Evolutionary conservation across 2,113 vertebrate species (phyloP), one percentile per base, ranked within the genome.

Genomic region (Ophiodon elongatus): DNA sequence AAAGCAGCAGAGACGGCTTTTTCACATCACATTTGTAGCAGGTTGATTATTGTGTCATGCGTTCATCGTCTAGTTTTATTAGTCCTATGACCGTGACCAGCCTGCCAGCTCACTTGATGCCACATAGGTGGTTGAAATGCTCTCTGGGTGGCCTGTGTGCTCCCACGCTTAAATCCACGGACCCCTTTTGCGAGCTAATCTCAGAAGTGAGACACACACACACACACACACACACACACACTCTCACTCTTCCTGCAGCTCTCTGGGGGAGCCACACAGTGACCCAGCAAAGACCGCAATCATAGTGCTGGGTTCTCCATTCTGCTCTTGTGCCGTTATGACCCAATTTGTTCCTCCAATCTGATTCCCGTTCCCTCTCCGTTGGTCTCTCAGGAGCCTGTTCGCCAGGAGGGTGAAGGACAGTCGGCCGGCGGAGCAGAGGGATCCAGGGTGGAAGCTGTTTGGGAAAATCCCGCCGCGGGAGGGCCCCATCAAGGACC

Each of bases 371-470:
- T n/a, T n/a, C 13, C 4, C 7, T 41, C 15, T 83, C 17, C 63
- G 4, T 75, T 29, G 5, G 76, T 84, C 83, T 89, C 76, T 2
- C 90, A 98, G 97, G 96, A 97, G 94, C 93, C 94, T 98, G 88
- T 98, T 98, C 95, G 92, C 96, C 90, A 96, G 95, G 91, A 97
- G 94, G 88, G 90, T 86, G 69, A 97, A 96, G 93, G 97, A 94
- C 86, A 84, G 93, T 85, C 93, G 89, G 88, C 88, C 93, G 54
- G 94, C 93, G 82, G 96, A 95, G 74, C 96, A 94, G 68, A 95
- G 80, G 84, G 96, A 98, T 88, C 92, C 94, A 50, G 96, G 97
- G 41, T 98, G 97, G 97, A 99, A 96, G 85, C 95, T 99, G 52
- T 99, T 99, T 93, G 97, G 97, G 65, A 98, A 95, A 94, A 94